Base-by-base conservation (phyloP, 2,888 invertebrate genomes). In the Heterodera filipjevi region DNA sequence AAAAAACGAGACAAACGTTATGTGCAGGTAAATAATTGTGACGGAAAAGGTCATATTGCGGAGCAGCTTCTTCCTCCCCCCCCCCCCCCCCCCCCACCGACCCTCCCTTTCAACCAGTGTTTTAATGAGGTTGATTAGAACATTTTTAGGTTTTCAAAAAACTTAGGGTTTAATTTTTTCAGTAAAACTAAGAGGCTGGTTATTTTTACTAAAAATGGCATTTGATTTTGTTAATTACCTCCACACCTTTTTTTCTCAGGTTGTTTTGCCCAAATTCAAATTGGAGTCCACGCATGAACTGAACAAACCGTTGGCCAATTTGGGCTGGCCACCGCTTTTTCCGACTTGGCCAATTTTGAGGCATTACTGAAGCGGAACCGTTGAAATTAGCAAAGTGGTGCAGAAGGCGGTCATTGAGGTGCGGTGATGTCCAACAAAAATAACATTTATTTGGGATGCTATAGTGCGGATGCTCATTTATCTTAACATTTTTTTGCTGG, bases 381-480 rank as follows among this genome's bases (percentile, higher is more conserved):
- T 66, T 88, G 49, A 74, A 77, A 84, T 88, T 16, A 83, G 83
- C 3, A 79, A 84, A 33, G 86, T 86, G 53, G 70, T 82, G 5
- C 87, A 87, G 78, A 87, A 87, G 77, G 87, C 86, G 6, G 78
- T 85, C 49, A 85, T 87, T 78, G 85, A 87, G 82, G 86, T 86
- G 19, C 81, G 19, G 49, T 77, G 33, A 49, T 39, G 6, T 2
- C 46, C 12, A 8, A 49, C 46, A 49, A 32, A 0, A 19, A 22
- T 14, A 19, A 16, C 49, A 8, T 49, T 12, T n/a, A n/a, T n/a
- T n/a, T n/a, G n/a, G n/a, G n/a, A n/a, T n/a, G n/a, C n/a, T n/a
- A n/a, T n/a, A n/a, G n/a, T n/a, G n/a, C n/a, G n/a, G n/a, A n/a
- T n/a, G n/a, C n/a, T n/a, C n/a, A n/a, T n/a, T n/a, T n/a, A n/a